These are phyloP conservation scores for Leptocoma aspasia DNA, from an alignment of 2,113 vertebrate species.

Conservation along the genomic window DNA sequence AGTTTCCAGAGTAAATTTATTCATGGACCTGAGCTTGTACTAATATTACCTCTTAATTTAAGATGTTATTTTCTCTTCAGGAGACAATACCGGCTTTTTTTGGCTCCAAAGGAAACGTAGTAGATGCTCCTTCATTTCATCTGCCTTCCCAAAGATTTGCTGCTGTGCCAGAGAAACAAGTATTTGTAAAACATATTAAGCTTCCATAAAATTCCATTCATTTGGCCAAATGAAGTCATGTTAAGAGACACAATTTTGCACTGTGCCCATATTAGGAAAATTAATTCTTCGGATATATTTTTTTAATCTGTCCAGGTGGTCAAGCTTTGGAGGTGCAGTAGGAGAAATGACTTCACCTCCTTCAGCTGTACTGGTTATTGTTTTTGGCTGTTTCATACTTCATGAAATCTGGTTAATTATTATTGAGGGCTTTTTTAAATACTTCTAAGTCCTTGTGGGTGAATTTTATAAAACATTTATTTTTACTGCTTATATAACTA, in stretches of 20 bases:
- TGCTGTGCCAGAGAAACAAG: not conserved
- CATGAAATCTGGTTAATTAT: constrained; percentile 73
- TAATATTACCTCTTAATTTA: not conserved
- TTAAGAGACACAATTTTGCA: constrained; percentile 18
- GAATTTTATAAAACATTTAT: constrained; percentile 72
- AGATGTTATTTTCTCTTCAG: not conserved
- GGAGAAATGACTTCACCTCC: constrained; percentile 67
- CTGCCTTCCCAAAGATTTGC: not conserved
- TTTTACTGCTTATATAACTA: constrained; percentile 76
- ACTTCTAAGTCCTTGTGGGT: constrained; percentile 62
- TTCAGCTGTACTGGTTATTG: constrained; percentile 66
- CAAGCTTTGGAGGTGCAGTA: constrained; percentile 37
- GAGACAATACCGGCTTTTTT: not conserved
- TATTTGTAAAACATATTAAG: not conserved
- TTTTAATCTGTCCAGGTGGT: constrained; percentile 70
- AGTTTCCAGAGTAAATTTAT: not conserved
- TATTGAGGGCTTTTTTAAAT: constrained; percentile 43
- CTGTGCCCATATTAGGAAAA: constrained; percentile 49
- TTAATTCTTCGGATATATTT: constrained; percentile 38
- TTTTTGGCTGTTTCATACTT: constrained; percentile 62
- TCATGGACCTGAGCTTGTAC: not conserved
- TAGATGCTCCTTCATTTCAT: not conserved
- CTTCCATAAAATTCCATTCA: not conserved
- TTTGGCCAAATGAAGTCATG: constrained; percentile 1
- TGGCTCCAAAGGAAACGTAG: not conserved